Percentiles rank a stretch among this genome's conserved stretches.
These are phyloP conservation scores for Anagrus nilaparvatae DNA, from an alignment of 1,140 invertebrate species.

Conservation along the genomic window DNA sequence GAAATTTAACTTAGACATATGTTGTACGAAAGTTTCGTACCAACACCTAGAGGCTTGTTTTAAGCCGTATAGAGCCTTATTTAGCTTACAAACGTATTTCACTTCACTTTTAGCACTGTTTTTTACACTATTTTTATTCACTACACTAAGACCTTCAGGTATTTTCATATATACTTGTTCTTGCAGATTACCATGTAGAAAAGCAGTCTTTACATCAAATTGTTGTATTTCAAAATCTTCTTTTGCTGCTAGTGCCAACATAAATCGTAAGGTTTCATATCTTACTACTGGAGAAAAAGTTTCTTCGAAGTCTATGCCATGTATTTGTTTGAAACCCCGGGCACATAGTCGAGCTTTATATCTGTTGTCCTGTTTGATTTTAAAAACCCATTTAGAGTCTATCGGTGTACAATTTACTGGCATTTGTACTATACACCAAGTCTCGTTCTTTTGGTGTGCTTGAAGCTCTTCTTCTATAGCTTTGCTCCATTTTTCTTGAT, in stretches of 20 bases:
- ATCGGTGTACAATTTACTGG: not conserved
- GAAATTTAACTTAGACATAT: slow-evolving; percentile 16
- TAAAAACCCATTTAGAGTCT: slow-evolving; percentile 6
- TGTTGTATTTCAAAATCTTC: slow-evolving; percentile 15
- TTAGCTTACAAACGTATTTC: slow-evolving; percentile 22
- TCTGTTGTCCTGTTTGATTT: not conserved
- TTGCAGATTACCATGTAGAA: slow-evolving; percentile 25
- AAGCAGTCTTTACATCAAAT: slow-evolving; percentile 19
- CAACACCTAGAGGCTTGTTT: slow-evolving; percentile 23
- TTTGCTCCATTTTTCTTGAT: slow-evolving; percentile 3
- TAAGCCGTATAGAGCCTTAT: slow-evolving; percentile 25
- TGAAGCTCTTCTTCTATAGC: not conserved
- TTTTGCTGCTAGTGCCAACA: slow-evolving; percentile 21
- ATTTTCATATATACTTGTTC: slow-evolving; percentile 34
- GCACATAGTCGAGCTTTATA: slow-evolving; percentile 19
- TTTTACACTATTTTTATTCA: no score
- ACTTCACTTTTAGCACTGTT: no score
- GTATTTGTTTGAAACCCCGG: slow-evolving; percentile 20
- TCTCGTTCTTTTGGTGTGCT: not conserved
- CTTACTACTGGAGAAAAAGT: slow-evolving; percentile 20
- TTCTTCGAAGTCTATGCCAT: slow-evolving; percentile 23
- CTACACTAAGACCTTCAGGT: slow-evolving; percentile 21
- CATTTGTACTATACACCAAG: not conserved
- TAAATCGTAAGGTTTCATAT: slow-evolving; percentile 11
- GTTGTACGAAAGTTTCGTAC: slow-evolving; percentile 19